Percentiles rank a stretch among this genome's conserved stretches.
Conservation (phyloP, 64 coral and sea anemone genomes). For the Stylophora pistillata region DNA sequence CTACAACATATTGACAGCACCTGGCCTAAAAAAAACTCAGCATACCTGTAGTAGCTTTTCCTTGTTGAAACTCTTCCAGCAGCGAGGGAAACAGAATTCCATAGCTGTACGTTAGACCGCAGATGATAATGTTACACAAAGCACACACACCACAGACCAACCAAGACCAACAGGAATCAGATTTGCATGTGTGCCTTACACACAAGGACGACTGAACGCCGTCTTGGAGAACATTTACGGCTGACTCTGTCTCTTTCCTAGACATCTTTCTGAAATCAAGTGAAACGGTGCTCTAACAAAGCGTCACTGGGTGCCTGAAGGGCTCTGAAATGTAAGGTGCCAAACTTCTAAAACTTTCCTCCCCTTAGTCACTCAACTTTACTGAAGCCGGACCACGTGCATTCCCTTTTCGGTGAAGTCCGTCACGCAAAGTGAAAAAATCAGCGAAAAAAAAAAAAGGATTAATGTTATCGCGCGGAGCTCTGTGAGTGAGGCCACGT, state of each 20-base stretch:
- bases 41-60: slow-evolving; percentile 47
- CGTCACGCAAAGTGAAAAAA: too few species aligned
- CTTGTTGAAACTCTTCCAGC: slow-evolving; percentile 32
- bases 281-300: too few species aligned
- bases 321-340: too few species aligned
- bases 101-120: slow-evolving; percentile 25
- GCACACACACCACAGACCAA: not conserved
- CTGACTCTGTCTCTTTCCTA: not conserved
- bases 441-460: too few species aligned
- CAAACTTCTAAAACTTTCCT: too few species aligned
- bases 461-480: too few species aligned
- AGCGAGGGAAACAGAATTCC: slow-evolving; percentile 40
- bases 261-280: not conserved
- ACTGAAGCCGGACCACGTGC: too few species aligned
- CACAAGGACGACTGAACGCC: not conserved
- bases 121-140: slow-evolving; percentile 15
- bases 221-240: not conserved
- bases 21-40: not conserved
- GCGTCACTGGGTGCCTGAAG: too few species aligned
- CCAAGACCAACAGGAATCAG: slow-evolving; percentile 21
- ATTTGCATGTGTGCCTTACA: not conserved
- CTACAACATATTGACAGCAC: too few species aligned
- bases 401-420: too few species aligned
- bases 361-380: too few species aligned
- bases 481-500: too few species aligned